Conservation (phyloP, 2,888 invertebrate species). For the Nebria brevicollis region DNA sequence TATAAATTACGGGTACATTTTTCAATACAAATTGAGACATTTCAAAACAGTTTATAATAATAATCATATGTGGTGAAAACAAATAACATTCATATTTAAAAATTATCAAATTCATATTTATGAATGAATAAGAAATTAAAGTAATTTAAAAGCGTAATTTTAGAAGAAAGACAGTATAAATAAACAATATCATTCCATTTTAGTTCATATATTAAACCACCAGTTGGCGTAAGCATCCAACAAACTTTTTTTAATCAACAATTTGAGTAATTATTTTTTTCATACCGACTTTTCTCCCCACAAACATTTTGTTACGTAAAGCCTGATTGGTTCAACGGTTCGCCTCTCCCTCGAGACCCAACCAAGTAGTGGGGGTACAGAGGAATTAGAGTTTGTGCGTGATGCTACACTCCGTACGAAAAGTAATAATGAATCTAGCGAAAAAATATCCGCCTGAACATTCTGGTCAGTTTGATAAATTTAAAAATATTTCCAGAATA, state of each 20-base stretch:
- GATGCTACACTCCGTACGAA: conserved; percentile 32
- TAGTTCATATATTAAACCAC: conserved; percentile 30
- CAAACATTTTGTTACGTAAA: conserved; percentile 34
- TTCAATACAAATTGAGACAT: background rate
- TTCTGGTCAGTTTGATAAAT: conserved; percentile 28
- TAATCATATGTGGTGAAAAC: too few species aligned
- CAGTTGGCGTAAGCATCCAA: conserved; percentile 39
- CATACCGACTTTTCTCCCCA: conserved; percentile 43
- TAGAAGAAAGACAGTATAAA: background rate
- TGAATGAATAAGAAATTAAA: background rate
- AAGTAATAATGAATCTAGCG: conserved; percentile 18
- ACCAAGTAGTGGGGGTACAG: conserved; percentile 26
- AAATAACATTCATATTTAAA: background rate
- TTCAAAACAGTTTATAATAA: background rate
- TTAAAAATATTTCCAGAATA: conserved; percentile 32
- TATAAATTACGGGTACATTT: background rate
- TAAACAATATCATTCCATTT: conserved; percentile 19
- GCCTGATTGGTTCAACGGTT: conserved; percentile 40
- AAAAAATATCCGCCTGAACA: conserved; percentile 2
- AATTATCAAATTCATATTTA: background rate
- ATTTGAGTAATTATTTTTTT: conserved; percentile 45
- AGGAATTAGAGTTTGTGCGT: conserved; percentile 43
- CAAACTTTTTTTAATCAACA: conserved; percentile 46
- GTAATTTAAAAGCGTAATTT: background rate
- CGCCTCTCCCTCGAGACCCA: conserved; percentile 41